Conservation (phyloP, 2,888 invertebrate genomes). For the Xestia c-nigrum region DNA sequence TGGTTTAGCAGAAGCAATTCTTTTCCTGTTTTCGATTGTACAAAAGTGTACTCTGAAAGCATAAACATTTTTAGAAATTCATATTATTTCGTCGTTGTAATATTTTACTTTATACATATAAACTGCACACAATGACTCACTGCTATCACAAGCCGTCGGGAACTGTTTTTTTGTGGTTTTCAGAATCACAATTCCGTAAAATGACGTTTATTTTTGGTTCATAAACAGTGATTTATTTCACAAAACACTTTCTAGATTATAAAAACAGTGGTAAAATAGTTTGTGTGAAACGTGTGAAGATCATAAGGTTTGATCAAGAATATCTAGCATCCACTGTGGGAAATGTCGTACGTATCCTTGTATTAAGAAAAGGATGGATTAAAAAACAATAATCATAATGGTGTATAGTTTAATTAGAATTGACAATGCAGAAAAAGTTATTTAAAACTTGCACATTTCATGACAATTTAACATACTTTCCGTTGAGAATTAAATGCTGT, state of each 20-base stretch:
- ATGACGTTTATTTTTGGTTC: too few relatives aligned
- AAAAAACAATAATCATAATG: not conserved
- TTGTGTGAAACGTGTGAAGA: too few relatives aligned
- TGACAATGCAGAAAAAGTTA: not conserved
- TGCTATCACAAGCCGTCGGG: too few relatives aligned
- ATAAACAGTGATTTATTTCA: too few relatives aligned
- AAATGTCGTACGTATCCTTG: not conserved
- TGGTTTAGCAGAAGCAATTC: conserved; percentile 17
- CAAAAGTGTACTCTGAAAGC: conserved; percentile 29
- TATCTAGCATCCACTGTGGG: not conserved
- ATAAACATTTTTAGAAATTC: not conserved
- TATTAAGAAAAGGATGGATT: too few relatives aligned
- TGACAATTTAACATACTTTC: not conserved
- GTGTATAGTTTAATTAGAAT: not conserved
- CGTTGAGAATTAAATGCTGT: conserved; percentile 28
- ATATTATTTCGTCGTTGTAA: not conserved
- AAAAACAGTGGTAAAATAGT: too few relatives aligned
- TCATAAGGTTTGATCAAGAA: too few relatives aligned
- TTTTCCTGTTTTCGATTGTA: conserved; percentile 32
- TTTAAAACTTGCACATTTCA: too few relatives aligned
- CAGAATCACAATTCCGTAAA: too few relatives aligned
- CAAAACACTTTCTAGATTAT: too few relatives aligned
- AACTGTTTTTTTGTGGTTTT: too few relatives aligned
- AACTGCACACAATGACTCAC: too few relatives aligned
- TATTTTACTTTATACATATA: not conserved